Conservation (phyloP, 2,888 invertebrate species). For the Timema podura region DNA sequence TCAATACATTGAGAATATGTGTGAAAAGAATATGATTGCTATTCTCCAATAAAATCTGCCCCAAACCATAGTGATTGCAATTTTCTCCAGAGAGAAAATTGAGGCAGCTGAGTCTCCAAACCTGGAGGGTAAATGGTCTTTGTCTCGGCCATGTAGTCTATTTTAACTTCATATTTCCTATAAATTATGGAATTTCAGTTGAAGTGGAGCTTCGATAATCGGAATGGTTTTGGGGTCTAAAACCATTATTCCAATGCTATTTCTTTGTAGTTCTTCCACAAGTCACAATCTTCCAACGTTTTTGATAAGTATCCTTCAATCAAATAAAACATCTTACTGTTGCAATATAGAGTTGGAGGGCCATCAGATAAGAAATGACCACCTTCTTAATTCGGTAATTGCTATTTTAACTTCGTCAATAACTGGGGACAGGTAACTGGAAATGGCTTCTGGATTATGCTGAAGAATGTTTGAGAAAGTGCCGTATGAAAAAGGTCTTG, state of each 20-base stretch:
- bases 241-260: constrained; percentile 8
- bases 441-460: constrained; percentile 6
- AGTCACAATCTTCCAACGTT: constrained; percentile 1
- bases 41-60: background rate
- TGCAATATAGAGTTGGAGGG: background rate
- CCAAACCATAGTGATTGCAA: background rate
- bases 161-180: background rate
- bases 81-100: background rate
- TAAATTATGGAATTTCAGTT: background rate
- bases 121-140: background rate
- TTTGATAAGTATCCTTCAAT: background rate
- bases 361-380: background rate
- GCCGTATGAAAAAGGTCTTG: constrained; percentile 1
- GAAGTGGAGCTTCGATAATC: constrained; percentile 6
- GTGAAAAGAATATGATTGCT: background rate
- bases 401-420: background rate
- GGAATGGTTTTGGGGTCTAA: constrained; percentile 9
- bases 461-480: background rate
- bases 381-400: background rate
- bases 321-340: background rate
- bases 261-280: background rate
- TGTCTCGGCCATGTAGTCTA: background rate
- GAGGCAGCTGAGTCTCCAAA: background rate
- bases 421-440: background rate
- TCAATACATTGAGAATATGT: too few relatives aligned